These are phyloP conservation scores for Rallus crepitans DNA, from an alignment of 2,797 vertebrate genomes.

Conservation along the genomic window DNA sequence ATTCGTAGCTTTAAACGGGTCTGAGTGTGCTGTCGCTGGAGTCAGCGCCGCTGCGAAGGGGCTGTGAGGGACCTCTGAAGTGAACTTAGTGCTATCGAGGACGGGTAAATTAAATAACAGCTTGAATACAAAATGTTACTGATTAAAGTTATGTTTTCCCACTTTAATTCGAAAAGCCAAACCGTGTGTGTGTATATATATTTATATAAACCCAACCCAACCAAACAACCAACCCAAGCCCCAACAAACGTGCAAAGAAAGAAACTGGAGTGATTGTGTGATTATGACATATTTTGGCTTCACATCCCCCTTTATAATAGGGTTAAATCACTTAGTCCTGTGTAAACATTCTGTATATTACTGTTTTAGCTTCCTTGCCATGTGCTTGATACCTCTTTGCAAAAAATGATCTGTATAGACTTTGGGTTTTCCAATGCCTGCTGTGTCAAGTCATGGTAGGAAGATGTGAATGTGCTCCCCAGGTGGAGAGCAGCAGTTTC, in stretches of 20 bases:
- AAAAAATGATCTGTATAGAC: background rate
- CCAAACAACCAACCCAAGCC: too few relatives aligned
- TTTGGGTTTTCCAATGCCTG: background rate
- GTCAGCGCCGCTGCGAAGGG: fast-evolving
- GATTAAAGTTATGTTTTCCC: background rate
- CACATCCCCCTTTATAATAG: fast-evolving
- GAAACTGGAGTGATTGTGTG: too few relatives aligned
- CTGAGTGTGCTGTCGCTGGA: fast-evolving
- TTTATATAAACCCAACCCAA: too few relatives aligned
- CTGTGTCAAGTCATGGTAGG: fast-evolving
- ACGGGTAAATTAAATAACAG: fast-evolving
- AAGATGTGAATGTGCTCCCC: background rate
- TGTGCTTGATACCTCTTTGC: background rate
- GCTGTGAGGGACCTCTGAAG: background rate
- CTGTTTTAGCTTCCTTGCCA: background rate
- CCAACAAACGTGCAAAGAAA: too few relatives aligned
- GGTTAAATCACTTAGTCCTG: background rate
- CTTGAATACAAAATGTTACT: background rate
- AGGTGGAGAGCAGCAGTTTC: fast-evolving
- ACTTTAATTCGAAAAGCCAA: background rate
- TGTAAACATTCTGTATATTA: fast-evolving
- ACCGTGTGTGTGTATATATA: too few relatives aligned
- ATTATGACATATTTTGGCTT: fast-evolving
- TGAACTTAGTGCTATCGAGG: fast-evolving
- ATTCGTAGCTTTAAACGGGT: fast-evolving